A percentile compares a stretch with the other conserved stretches of the same genome.
phyloP scores from a whole-genome alignment of 2,113 vertebrate species.

The Anarrhichthys ocellatus region DNA sequence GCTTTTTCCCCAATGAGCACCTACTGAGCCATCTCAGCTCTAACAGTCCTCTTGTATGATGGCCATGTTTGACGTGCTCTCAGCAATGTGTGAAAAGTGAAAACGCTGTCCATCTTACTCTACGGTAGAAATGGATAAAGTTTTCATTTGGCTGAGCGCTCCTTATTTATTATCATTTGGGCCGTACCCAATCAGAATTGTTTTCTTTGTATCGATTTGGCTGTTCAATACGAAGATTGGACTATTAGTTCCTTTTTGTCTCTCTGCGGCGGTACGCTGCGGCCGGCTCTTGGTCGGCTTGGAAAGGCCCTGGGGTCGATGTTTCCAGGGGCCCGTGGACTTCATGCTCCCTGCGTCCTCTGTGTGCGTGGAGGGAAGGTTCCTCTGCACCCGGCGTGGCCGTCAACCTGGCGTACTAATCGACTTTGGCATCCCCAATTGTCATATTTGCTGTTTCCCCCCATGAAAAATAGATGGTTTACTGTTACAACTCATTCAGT shows the following conservation, averaged over 20 bases:
- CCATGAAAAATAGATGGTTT: not conserved
- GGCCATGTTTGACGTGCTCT: not conserved
- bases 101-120: not conserved
- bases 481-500: not conserved
- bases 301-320: not conserved
- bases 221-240: not conserved
- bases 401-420: too few relatives aligned
- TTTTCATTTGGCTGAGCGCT: not conserved
- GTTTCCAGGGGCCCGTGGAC: too few relatives aligned
- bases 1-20: slow-evolving; percentile 21
- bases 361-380: not conserved
- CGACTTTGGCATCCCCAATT: not conserved
- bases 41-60: not conserved
- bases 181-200: not conserved
- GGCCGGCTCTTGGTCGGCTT: too few relatives aligned
- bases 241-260: too few relatives aligned
- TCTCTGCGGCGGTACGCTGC: too few relatives aligned
- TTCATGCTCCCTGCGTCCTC: not conserved
- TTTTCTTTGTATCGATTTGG: not conserved
- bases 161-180: not conserved
- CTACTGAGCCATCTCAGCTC: slow-evolving; percentile 1
- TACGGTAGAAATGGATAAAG: not conserved
- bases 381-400: too few relatives aligned
- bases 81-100: not conserved
- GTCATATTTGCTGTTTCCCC: not conserved